Evolutionary conservation across 2,888 invertebrate species (phyloP), one percentile per base, ranked within the genome.

Genomic region (Hedychridium roseum): DNA sequence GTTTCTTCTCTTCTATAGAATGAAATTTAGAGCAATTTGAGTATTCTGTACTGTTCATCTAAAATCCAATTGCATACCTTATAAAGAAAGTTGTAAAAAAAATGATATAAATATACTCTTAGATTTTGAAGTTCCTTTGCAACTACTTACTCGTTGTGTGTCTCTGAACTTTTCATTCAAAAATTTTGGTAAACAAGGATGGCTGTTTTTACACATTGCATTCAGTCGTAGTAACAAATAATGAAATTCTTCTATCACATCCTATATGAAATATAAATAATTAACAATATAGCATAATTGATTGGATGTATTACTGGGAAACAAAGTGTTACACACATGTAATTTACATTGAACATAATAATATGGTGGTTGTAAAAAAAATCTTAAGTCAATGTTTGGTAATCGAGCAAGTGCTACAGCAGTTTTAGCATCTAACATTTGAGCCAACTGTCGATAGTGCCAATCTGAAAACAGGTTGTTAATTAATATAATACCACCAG

Each of bases 401-500:
- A 87, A 86, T 60, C 93, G 82, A 0, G 94, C 93, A 39, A 95
- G 81, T 1, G 88, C 86, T 1, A 92, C 86, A 1, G 91, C 89
- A 0, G 92, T 92, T 59, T 85, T 82, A 34, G 86, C 84, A 80
- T 92, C 90, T 62, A 91, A 84, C 56, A 89, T 88, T 79, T 92
- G 91, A 3, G 94, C 91, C 50, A 94, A 82, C 66, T 89, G 87
- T 40, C 83, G 80, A 70, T 86, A 91, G 64, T 91, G 80, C 68
- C 81, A 80, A 58, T 82, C 84, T 85, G 57, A 53, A 71, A 71
- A 43, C 39, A 48, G 51, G 53, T 50, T 6, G 45, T 35, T 20
- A 12, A 47, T 18, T 27, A 37, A 14, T 23, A 1, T 18, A 14
- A 20, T n/a, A n/a, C n/a, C n/a, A n/a, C n/a, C n/a, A n/a, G n/a